Evolutionary conservation across 2,888 invertebrate species (phyloP), one percentile per base, ranked within the genome.

Genomic region (Acronicta alni): DNA sequence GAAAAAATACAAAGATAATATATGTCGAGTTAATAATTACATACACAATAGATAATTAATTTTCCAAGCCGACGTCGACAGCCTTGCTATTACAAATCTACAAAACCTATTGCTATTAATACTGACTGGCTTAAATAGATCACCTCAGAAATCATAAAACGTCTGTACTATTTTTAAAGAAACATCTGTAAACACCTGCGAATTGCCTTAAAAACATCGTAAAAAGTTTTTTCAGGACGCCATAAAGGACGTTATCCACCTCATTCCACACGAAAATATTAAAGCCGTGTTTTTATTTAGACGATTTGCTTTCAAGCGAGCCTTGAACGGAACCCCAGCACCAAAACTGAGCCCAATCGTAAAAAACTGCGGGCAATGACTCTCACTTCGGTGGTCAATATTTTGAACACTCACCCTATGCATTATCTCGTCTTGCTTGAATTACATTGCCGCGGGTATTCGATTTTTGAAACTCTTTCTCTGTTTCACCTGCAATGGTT

Each of bases 251-350:
- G 44, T 63, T 67, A 63, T 60, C 57, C 59, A 41, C 35, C 55
- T 67, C 62, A 63, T 71, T 71, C 57, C 59, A 71, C 57, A 55
- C 46, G 38, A 63, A 63, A 67, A 67, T 71, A 71, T 60, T 71
- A 59, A 60, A 57, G 47, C 15, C 48, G 38, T 37, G 43, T 56
- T 72, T 71, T 72, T 67, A 67, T 71, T 63, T 67, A 67, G 52
- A 60, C 57, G 52, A 67, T 72, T 72, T 72, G 57, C 59, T 42
- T 60, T 57, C 35, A 54, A 51, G 43, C 51, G 42, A 62, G 45
- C 52, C 46, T 51, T 57, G 38, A 58, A 42, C 38, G 18, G 20
- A 45, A 67, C 58, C 59, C 47, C 18, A 67, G 42, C 26, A 20
- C 16, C 45, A 57, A 71, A n/a, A 55, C 54, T 52, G 46, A 67